Evolutionary conservation across 2,113 vertebrate genomes (phyloP).

Genomic region (Tachysurus fulvidraco): DNA sequence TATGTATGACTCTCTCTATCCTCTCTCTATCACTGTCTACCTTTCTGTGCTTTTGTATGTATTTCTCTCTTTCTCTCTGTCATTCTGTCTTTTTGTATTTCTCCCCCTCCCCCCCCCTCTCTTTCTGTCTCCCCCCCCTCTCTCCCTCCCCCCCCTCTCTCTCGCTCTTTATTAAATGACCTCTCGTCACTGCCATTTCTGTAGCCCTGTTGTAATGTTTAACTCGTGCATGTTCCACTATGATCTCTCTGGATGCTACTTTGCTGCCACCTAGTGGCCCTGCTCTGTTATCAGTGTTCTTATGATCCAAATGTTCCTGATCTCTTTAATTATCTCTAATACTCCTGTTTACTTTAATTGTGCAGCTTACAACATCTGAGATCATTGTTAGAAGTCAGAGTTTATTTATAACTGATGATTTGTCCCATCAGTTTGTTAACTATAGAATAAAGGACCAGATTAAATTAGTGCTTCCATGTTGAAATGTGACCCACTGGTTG

Average conservation of each 20-base stretch:
- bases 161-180: neutral
- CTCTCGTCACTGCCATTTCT: neutral
- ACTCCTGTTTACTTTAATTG: constrained; percentile 23
- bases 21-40: neutral
- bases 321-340: constrained; percentile 19
- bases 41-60: neutral
- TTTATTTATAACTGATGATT: constrained; percentile 41
- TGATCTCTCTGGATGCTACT: constrained; percentile 50
- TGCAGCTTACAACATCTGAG: constrained; percentile 15
- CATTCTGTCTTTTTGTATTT: neutral
- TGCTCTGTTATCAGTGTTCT: constrained; percentile 13
- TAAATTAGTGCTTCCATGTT: neutral
- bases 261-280: constrained; percentile 17
- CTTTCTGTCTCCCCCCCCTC: neutral
- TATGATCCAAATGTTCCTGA: neutral
- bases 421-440: constrained; percentile 9
- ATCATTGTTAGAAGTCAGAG: neutral
- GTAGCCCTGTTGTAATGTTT: constrained; percentile 40
- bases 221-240: constrained; percentile 62
- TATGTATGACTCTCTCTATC: neutral
- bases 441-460: too few species aligned
- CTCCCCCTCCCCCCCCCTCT: neutral
- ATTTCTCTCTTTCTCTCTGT: neutral
- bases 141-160: neutral
- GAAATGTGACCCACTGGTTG: neutral